Base-by-base conservation (phyloP, 2,797 vertebrate genomes). In the Sebastiscus tertius region DNA sequence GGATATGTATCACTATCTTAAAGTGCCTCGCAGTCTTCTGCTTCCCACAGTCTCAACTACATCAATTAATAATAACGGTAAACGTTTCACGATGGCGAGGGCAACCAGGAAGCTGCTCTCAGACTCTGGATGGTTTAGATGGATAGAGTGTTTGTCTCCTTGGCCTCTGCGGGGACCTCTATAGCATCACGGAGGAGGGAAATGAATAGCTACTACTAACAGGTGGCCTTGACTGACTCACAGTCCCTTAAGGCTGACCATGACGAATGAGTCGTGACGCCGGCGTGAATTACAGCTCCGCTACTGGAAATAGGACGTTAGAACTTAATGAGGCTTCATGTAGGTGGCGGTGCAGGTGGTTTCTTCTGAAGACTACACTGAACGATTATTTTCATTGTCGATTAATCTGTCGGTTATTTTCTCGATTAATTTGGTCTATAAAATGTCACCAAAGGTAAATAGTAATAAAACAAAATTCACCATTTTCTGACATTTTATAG, bases 201-300 rank as follows among this genome's bases (percentile, higher is more conserved):
- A 82, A 87, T 82, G 63, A 90, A 88, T 75, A 74, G 73, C 80
- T 77, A 81, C 78, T 59, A 68, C 81, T 83, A 92, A 86, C 90
- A 92, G 90, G 88, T 91, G 88, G 91, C 90, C 85, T 86, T 81
- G 76, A 87, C 79, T 89, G 77, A 88, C 84, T 88, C 85, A 84
- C 54, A 66, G 75, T 59, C 82, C 81, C 82, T 87, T 78, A 64
- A 80, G 74, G 82, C 66, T 79, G 72, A 82, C 66, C 42, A 24
- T 83, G 88, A 90, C 20, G 49, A 78, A 81, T 69, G 60, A 87
- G 71, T 70, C 22, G 46, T 83, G 88, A 90, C 67, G 75, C 60
- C 59, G 59, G 27, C 1, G 1, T 83, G 80, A 85, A 83, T 85
- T 73, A 83, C 66, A 82, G 49, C 80, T 75, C 60, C 4, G 6